Percentiles rank a stretch among this genome's conserved stretches.
These are phyloP conservation scores for Malurus alboscapulatus DNA, from an alignment of 2,113 vertebrate genomes.

Conservation along the genomic window DNA sequence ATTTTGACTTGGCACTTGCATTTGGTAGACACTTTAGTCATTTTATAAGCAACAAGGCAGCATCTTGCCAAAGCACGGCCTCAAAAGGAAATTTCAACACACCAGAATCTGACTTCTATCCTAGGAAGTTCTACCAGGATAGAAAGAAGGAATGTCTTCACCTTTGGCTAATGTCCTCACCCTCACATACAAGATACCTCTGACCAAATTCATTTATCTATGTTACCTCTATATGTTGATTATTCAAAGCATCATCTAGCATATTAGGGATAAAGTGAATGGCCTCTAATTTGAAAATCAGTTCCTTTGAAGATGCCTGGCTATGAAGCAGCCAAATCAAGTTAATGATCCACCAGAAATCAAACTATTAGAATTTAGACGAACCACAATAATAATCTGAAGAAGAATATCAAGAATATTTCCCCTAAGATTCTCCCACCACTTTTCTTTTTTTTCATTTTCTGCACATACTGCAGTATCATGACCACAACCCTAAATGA, in stretches of 20 bases:
- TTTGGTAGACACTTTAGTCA: conserved; percentile 64
- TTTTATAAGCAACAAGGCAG: conserved; percentile 56
- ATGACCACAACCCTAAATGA: neutral
- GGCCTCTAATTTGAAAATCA: neutral
- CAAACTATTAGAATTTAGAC: neutral
- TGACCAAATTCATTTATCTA: neutral
- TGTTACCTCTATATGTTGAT: neutral
- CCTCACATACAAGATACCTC: neutral
- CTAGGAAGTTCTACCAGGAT: neutral
- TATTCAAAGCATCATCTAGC: conserved; percentile 13
- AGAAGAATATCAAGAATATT: neutral
- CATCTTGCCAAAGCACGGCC: conserved; percentile 32
- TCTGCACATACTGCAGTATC: neutral
- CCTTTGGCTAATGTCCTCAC: conserved; percentile 7
- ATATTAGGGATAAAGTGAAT: neutral
- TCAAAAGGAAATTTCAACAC: conserved; percentile 49
- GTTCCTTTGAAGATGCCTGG: neutral
- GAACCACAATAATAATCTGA: conserved; percentile 4
- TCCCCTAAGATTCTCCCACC: neutral
- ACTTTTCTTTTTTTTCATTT: conserved; percentile 13
- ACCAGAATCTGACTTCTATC: conserved; percentile 27
- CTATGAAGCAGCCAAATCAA: conserved; percentile 2
- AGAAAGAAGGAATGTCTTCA: neutral
- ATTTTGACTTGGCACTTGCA: conserved; percentile 69
- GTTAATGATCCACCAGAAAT: conserved; percentile 22